These are phyloP conservation scores for Noctua pronuba DNA, from an alignment of 2,888 invertebrate species.

Conservation along the genomic window DNA sequence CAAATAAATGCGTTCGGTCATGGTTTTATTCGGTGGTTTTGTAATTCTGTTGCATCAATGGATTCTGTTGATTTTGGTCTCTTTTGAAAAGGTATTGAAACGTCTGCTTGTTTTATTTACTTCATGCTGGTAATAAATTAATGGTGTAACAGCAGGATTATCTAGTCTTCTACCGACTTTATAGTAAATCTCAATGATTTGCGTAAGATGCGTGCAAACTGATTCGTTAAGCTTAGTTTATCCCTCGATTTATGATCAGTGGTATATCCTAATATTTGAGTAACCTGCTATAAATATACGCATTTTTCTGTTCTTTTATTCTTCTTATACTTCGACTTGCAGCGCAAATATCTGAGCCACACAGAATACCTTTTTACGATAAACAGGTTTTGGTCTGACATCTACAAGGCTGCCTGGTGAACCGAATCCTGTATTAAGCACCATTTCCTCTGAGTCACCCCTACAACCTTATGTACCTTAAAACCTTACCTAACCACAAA, in stretches of 20 bases:
- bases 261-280: constrained; percentile 12
- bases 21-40: neutral
- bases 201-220: constrained; percentile 37
- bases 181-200: constrained; percentile 32
- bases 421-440: neutral
- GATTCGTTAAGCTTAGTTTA: constrained; percentile 30
- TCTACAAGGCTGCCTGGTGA: neutral
- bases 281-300: constrained; percentile 13
- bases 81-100: constrained; percentile 1
- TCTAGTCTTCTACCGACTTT: constrained; percentile 13
- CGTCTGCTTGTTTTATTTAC: constrained; percentile 1
- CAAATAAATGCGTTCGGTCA: constrained; percentile 19
- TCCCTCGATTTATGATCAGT: constrained; percentile 23
- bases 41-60: constrained; percentile 15
- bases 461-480: neutral
- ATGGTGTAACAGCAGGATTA: constrained; percentile 34
- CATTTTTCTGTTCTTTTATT: neutral
- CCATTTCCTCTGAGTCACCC: neutral
- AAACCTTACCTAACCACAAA: neutral
- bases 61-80: constrained; percentile 24
- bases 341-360: neutral
- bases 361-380: neutral
- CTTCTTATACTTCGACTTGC: neutral
- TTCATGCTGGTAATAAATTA: constrained; percentile 35
- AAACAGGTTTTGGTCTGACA: neutral